A percentile compares a stretch with the other conserved stretches of the same genome.
phyloP scores from a whole-genome alignment of 2,888 invertebrate genomes.

The Dynastes tityus region DNA sequence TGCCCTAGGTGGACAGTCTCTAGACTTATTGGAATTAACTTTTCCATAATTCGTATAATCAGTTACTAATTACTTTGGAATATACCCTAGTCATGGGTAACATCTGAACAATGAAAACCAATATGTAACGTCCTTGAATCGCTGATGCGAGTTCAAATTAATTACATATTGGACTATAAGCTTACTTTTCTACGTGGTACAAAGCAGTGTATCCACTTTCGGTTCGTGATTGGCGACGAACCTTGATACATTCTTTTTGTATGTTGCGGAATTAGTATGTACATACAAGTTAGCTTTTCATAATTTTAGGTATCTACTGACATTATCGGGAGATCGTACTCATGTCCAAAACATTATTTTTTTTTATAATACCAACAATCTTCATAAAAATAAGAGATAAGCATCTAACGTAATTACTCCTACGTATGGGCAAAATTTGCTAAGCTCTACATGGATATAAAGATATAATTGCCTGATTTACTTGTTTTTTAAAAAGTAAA shows the following conservation, averaged over 20 bases:
- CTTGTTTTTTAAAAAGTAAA: background rate
- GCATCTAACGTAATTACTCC: background rate
- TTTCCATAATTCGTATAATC: background rate
- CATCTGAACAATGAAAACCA: conserved; percentile 52
- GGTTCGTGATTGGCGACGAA: conserved; percentile 21
- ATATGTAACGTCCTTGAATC: conserved; percentile 49
- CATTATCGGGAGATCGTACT: conserved; percentile 9
- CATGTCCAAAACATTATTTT: conserved; percentile 4
- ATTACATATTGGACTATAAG: conserved; percentile 37
- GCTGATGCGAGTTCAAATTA: conserved; percentile 40
- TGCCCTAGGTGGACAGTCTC: background rate
- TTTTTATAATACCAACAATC: background rate
- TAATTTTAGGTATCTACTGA: background rate
- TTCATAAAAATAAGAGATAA: background rate
- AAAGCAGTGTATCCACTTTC: background rate
- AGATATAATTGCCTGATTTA: background rate
- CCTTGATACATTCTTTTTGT: conserved; percentile 8
- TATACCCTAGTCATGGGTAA: conserved; percentile 44
- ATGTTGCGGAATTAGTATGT: background rate
- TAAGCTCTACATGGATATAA: background rate
- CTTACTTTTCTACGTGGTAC: background rate
- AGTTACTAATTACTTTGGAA: conserved; percentile 18
- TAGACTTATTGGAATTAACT: background rate
- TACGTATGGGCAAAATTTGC: background rate
- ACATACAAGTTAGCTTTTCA: background rate